Conservation (phyloP, 1,140 invertebrate species). For the Drosophila ercepeae region DNA sequence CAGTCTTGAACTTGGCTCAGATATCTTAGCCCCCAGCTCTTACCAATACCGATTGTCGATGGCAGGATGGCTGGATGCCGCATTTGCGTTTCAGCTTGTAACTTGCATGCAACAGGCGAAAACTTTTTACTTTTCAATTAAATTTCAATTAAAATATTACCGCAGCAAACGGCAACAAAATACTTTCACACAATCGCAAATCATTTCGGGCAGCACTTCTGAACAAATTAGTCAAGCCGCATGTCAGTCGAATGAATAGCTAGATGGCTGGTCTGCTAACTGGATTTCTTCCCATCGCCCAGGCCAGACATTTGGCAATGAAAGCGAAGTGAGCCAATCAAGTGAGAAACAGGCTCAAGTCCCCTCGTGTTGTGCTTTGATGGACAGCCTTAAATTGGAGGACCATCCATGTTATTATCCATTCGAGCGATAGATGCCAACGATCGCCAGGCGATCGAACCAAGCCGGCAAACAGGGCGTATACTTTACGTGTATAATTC, state of each 20-base stretch:
- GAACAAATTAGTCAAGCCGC: conserved; percentile 72
- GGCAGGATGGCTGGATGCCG: conserved; percentile 3
- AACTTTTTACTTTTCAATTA: conserved; percentile 76
- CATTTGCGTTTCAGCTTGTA: background rate
- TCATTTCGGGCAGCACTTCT: conserved; percentile 78
- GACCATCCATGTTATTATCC: conserved; percentile 47
- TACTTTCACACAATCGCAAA: conserved; percentile 73
- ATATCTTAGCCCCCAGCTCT: conserved; percentile 57
- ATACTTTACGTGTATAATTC: conserved; percentile 39
- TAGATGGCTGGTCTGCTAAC: background rate
- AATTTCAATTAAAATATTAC: conserved; percentile 77
- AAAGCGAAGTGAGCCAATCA: conserved; percentile 68
- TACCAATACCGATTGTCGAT: conserved; percentile 5
- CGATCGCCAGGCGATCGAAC: conserved; percentile 45
- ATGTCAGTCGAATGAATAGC: conserved; percentile 34
- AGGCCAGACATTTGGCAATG: conserved; percentile 60
- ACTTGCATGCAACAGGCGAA: conserved; percentile 36
- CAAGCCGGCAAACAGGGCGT: conserved; percentile 37
- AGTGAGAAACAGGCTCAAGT: conserved; percentile 55
- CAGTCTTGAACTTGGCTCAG: conserved; percentile 54
- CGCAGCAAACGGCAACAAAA: conserved; percentile 48
- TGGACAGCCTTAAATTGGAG: conserved; percentile 63
- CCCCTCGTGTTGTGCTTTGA: conserved; percentile 34
- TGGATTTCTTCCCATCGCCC: conserved; percentile 1
- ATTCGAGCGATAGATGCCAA: conserved; percentile 36